Conservation (phyloP, 2,797 vertebrate genomes). For the Hylomyscus alleni region DNA sequence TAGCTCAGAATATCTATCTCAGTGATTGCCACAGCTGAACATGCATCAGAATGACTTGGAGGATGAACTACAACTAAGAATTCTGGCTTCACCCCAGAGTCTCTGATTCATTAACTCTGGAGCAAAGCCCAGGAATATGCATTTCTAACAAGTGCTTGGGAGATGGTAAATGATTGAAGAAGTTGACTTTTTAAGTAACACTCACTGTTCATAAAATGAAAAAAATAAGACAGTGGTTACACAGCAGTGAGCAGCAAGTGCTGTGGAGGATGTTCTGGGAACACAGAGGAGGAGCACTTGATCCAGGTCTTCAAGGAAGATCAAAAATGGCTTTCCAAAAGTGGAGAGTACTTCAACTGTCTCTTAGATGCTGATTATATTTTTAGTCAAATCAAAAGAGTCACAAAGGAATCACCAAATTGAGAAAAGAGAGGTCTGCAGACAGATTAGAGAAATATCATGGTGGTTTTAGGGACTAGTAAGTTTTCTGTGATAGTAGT, state of each 20-base stretch:
- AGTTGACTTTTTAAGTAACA: not conserved
- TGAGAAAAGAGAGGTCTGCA: not conserved
- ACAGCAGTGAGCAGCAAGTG: not conserved
- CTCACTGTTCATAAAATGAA: not conserved
- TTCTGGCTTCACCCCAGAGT: not conserved
- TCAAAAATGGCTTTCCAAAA: not conserved
- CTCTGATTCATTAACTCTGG: not conserved
- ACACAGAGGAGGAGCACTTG: not conserved
- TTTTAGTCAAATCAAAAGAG: not conserved
- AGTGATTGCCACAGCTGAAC: not conserved
- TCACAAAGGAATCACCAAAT: not conserved
- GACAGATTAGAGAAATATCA: not conserved
- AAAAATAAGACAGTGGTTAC: not conserved
- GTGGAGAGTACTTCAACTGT: not conserved
- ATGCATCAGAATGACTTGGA: not conserved
- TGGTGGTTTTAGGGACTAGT: not conserved
- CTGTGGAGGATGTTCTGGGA: not conserved
- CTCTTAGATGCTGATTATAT: not conserved
- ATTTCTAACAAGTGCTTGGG: constrained; percentile 44
- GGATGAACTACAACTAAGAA: not conserved
- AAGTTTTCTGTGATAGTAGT: not conserved
- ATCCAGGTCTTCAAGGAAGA: not conserved
- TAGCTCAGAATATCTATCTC: not conserved
- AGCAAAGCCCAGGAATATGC: not conserved
- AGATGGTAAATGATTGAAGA: not conserved